Evolutionary conservation across 2,113 vertebrate genomes (phyloP), one percentile per base, ranked within the genome.

Genomic region (Thermophis baileyi): DNA sequence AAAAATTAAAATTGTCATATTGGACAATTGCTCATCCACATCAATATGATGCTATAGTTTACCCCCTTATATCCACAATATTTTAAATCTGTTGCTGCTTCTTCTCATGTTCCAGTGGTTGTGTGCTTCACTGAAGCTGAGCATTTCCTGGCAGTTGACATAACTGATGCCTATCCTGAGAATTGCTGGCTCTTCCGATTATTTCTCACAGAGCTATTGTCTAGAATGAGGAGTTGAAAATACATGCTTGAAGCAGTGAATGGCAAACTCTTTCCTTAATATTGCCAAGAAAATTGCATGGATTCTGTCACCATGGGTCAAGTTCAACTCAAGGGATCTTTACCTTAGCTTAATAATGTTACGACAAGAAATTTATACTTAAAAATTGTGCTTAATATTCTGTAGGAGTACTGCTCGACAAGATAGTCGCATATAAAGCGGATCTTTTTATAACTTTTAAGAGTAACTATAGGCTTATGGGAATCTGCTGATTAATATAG

Each of bases 381-480:
- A 40, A 90, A 51, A 92, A 60, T 18, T 92, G 14, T 90, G 44
- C 85, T 92, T 90, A 90, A 88, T 90, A 90, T 92, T 94, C 88
- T 54, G 40, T 30, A 49, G 25, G n/a, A 87, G 57, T 90, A 81
- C 55, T 92, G 49, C 25, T 55, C 44, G 63, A n/a, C 46, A 92
- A 90, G 88, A 86, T 87, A 69, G 88, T 87, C 81, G 24, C 91
- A 94, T 44, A 74, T 92, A 88, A 92, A 92, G 63, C 49, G 40
- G 27, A 53, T 90, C 30, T 74, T 63, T 91, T 93, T 63, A 81
- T 88, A 88, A 90, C 88, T 90, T 92, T 88, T 88, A 88, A 92
- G 6, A 60, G 49, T 57, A 94, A 92, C 60, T 90, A 74, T 81
- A 92, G 81, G 22, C 88, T 87, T 90, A 49, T 87, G 91, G 86